These are phyloP conservation scores for Conopomorpha cramerella DNA, from an alignment of 1,140 invertebrate genomes.

Conservation along the genomic window DNA sequence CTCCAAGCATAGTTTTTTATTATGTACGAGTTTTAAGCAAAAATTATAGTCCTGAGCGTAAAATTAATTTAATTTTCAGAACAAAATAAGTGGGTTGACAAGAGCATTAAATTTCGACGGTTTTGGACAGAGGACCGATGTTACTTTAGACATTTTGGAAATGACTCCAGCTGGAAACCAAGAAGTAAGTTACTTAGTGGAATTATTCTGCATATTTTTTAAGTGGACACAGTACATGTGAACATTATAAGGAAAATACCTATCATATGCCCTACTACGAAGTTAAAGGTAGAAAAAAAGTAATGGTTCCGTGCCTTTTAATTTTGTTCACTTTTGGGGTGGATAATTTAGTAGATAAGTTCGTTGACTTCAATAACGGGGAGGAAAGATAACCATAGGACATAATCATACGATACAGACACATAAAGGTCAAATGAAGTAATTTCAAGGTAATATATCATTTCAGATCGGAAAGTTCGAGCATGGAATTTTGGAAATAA, in stretches of 20 bases:
- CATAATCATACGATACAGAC: not conserved
- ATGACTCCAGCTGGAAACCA: conserved; percentile 68
- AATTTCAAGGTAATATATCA: conserved; percentile 1
- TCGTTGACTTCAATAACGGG: too few species aligned
- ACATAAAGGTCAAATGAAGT: not conserved
- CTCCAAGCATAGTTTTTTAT: not conserved
- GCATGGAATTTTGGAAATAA: conserved; percentile 19
- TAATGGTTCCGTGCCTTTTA: not conserved
- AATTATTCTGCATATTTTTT: not conserved
- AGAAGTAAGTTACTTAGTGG: conserved; percentile 30
- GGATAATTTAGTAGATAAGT: not conserved
- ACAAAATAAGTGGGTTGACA: conserved; percentile 72
- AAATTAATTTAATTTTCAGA: conserved; percentile 25
- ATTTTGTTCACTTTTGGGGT: not conserved
- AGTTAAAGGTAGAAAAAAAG: too few species aligned
- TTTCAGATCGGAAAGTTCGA: conserved; percentile 31
- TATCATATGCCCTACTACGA: too few species aligned
- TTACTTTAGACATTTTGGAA: conserved; percentile 80
- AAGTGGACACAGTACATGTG: too few species aligned
- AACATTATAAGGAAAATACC: too few species aligned
- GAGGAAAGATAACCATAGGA: too few species aligned
- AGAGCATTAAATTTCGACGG: conserved; percentile 83
- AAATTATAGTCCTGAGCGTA: conserved; percentile 2
- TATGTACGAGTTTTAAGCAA: not conserved
- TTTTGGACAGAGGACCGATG: conserved; percentile 78